These are phyloP conservation scores for Drosophila triauraria DNA, from an alignment of 1,140 invertebrate genomes.

Conservation along the genomic window DNA sequence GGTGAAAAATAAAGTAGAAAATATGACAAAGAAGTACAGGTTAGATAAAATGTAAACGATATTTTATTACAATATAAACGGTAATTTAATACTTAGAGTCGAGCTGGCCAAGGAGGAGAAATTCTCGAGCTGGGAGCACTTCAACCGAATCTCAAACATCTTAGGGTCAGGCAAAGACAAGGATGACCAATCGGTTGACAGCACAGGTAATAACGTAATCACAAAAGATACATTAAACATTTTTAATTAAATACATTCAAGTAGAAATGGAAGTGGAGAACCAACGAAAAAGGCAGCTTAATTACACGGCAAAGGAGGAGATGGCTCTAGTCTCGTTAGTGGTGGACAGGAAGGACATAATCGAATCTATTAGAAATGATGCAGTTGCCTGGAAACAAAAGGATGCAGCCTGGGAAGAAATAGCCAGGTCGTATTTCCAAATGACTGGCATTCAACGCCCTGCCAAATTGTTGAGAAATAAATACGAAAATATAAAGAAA, in stretches of 20 bases:
- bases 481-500: conserved; percentile 9
- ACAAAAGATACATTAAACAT: not conserved
- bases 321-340: conserved; percentile 19
- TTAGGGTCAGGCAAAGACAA: too few relatives aligned
- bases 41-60: too few relatives aligned
- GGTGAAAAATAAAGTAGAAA: too few relatives aligned
- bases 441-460: conserved; percentile 7
- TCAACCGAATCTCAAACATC: too few relatives aligned
- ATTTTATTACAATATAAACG: too few relatives aligned
- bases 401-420: conserved; percentile 24
- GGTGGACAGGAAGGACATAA: conserved; percentile 19
- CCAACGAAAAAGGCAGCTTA: conserved; percentile 16
- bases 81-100: too few relatives aligned
- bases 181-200: too few relatives aligned
- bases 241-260: too few relatives aligned
- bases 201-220: too few relatives aligned
- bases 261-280: conserved; percentile 5
- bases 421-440: not conserved
- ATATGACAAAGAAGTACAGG: too few relatives aligned
- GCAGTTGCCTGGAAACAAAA: conserved; percentile 33
- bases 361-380: conserved; percentile 35
- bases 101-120: too few relatives aligned
- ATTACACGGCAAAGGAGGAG: conserved; percentile 39
- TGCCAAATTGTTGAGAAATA: conserved; percentile 1
- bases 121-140: too few relatives aligned